These are phyloP conservation scores for Alligator sinensis DNA, from an alignment of 2,113 vertebrate genomes.

Conservation along the genomic window DNA sequence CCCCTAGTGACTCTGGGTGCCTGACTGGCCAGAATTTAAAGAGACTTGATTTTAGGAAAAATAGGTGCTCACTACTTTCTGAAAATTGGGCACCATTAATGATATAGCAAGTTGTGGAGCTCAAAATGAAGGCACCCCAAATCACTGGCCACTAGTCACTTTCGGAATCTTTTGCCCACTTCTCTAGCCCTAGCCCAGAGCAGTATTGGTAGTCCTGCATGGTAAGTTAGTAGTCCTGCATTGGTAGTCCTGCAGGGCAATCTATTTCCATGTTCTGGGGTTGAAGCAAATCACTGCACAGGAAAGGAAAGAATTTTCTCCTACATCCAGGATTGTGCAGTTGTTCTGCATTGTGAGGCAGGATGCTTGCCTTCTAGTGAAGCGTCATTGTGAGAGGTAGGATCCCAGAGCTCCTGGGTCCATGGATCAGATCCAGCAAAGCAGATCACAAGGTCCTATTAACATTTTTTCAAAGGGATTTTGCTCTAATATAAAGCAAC, in stretches of 20 bases:
- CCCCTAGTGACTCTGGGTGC: not conserved
- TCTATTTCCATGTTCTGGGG: not conserved
- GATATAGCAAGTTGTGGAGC: not conserved
- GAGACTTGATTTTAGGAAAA: not conserved
- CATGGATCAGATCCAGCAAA: not conserved
- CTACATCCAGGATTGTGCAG: not conserved
- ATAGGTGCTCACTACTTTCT: not conserved
- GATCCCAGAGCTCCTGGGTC: not conserved
- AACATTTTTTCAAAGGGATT: not conserved
- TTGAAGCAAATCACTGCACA: not conserved
- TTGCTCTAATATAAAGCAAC: not conserved
- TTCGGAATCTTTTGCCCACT: not conserved
- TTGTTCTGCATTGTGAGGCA: not conserved
- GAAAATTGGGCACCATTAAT: not conserved
- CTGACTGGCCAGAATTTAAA: not conserved
- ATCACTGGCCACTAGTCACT: rapidly evolving
- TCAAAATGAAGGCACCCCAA: not conserved
- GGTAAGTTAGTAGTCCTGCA: not conserved
- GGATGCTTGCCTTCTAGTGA: not conserved
- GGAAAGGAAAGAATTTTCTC: not conserved
- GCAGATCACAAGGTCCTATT: not conserved
- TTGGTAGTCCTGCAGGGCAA: not conserved
- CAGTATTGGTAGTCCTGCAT: not conserved
- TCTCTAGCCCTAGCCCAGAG: not conserved
- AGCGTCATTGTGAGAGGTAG: not conserved